These are phyloP conservation scores for Drosophila varians DNA, from an alignment of 1,140 invertebrate species.

Conservation along the genomic window DNA sequence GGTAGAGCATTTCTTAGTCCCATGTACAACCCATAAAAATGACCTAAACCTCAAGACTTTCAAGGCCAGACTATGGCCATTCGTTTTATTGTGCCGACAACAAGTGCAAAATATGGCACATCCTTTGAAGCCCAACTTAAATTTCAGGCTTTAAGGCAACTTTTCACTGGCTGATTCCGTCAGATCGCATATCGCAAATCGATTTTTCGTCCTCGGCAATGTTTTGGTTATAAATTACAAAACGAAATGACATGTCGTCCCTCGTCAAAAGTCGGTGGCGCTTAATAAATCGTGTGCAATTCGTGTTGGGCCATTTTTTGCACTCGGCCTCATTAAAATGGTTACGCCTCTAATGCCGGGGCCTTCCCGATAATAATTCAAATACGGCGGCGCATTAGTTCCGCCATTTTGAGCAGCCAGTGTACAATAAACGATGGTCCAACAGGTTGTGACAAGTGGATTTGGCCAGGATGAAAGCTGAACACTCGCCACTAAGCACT, in stretches of 20 bases:
- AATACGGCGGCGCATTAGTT: slow-evolving; percentile 75
- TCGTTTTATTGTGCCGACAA: slow-evolving; percentile 38
- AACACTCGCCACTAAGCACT: neutral
- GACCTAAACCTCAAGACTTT: neutral
- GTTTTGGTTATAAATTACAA: slow-evolving; percentile 59
- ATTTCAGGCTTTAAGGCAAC: slow-evolving; percentile 43
- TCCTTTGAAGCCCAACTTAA: slow-evolving; percentile 1
- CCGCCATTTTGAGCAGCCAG: slow-evolving; percentile 65
- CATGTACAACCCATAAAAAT: slow-evolving; percentile 6
- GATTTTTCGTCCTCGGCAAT: slow-evolving; percentile 38
- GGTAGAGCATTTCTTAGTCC: neutral
- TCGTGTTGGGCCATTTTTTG: slow-evolving; percentile 41
- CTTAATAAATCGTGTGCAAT: slow-evolving; percentile 59
- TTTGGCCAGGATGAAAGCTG: slow-evolving; percentile 22
- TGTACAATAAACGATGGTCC: slow-evolving; percentile 54
- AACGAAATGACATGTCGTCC: slow-evolving; percentile 52
- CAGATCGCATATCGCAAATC: slow-evolving; percentile 46
- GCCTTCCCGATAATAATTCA: slow-evolving; percentile 72
- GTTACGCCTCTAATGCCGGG: slow-evolving; percentile 31
- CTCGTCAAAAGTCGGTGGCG: slow-evolving; percentile 46
- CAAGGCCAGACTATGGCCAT: slow-evolving; percentile 11
- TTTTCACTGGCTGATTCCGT: slow-evolving; percentile 8
- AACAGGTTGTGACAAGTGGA: slow-evolving; percentile 69
- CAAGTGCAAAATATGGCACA: slow-evolving; percentile 41
- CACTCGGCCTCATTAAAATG: slow-evolving; percentile 15